Conservation (phyloP, 1,140 invertebrate species). For the Listronotus oregonensis region DNA sequence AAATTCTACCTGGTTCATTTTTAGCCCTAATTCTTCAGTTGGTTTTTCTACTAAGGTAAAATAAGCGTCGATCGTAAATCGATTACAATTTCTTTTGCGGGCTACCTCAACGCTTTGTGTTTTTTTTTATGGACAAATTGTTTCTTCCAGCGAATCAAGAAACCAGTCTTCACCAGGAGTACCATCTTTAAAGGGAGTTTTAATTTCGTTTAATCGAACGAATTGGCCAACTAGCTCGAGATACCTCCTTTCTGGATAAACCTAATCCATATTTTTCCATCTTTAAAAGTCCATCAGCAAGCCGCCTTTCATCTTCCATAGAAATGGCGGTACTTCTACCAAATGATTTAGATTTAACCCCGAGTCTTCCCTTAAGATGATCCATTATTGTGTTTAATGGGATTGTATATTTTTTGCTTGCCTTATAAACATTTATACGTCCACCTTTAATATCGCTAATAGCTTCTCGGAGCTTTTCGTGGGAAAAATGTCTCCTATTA, state of each 20-base stretch:
- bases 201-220: conserved; percentile 47
- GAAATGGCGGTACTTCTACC: conserved; percentile 44
- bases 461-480: conserved; percentile 38
- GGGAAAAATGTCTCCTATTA: conserved; percentile 24
- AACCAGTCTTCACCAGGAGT: conserved; percentile 55
- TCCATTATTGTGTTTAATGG: conserved; percentile 40
- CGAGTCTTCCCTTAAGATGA: conserved; percentile 31
- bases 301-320: conserved; percentile 39
- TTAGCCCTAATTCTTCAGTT: conserved; percentile 37
- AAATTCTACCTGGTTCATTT: conserved; percentile 45
- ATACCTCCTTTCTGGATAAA: conserved; percentile 48
- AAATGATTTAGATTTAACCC: conserved; percentile 33
- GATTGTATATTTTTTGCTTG: conserved; percentile 35
- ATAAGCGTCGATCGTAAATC: conserved; percentile 48
- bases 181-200: conserved; percentile 51
- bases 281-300: conserved; percentile 41
- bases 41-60: conserved; percentile 43
- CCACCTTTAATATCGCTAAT: conserved; percentile 11
- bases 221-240: conserved; percentile 46
- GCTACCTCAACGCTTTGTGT: conserved; percentile 52
- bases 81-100: conserved; percentile 46
- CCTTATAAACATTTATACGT: conserved; percentile 32
- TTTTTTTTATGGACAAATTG: conserved; percentile 45
- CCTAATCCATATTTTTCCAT: conserved; percentile 53
- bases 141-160: conserved; percentile 49